phyloP scores from a whole-genome alignment of 2,113 vertebrate species.

The Ciconia stormi region DNA sequence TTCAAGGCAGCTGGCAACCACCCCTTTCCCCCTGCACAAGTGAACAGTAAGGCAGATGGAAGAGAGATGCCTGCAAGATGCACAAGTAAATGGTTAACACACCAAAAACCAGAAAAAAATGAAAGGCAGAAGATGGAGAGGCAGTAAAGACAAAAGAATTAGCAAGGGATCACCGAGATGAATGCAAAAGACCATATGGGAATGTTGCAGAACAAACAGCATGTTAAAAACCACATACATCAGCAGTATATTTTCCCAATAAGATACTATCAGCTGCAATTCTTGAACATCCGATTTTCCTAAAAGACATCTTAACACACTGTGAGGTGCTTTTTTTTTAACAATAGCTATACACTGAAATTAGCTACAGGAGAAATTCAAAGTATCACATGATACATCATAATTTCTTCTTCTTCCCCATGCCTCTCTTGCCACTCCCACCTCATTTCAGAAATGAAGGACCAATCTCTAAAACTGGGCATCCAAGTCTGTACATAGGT shows the following conservation, averaged over 20 bases:
- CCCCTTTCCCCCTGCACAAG: background rate
- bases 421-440: background rate
- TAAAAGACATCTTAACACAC: background rate
- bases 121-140: background rate
- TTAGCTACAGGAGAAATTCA: background rate
- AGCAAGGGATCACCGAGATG: background rate
- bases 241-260: background rate
- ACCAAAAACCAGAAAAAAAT: background rate
- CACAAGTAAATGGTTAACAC: background rate
- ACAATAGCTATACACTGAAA: background rate
- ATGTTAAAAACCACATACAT: background rate
- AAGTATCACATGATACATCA: background rate
- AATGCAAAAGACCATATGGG: background rate
- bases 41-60: background rate
- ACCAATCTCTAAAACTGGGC: background rate
- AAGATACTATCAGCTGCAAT: background rate
- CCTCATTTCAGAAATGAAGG: background rate
- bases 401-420: background rate
- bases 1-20: background rate
- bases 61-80: background rate
- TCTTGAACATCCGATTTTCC: background rate
- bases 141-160: background rate
- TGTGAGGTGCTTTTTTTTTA: background rate
- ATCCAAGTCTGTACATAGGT: background rate
- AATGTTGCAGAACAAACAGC: background rate